A percentile compares a stretch with the other conserved stretches of the same genome.
Evolutionary conservation across 2,113 vertebrate species (phyloP).

Genomic region (Ciconia stormi): DNA sequence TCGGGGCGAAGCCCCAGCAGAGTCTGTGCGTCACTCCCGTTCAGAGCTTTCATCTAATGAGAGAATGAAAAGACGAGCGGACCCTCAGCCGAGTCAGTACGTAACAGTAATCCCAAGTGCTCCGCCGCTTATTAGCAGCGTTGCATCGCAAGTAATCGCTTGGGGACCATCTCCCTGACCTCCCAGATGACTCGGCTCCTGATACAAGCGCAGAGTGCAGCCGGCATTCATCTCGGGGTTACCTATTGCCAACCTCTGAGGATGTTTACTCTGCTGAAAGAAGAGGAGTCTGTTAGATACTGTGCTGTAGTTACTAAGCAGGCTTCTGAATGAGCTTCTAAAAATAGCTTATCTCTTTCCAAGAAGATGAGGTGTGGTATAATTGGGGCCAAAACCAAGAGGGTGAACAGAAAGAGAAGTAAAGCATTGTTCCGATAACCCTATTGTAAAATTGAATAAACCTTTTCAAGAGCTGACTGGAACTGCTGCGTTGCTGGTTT

Average conservation of each 20-base stretch:
- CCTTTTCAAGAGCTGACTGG: background rate
- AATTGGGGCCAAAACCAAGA: background rate
- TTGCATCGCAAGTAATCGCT: background rate
- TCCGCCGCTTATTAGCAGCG: accelerated
- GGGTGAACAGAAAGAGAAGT: background rate
- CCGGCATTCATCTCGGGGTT: accelerated
- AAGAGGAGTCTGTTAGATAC: background rate
- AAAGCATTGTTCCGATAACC: background rate
- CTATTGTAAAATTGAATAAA: background rate
- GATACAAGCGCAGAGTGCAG: accelerated
- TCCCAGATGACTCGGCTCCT: background rate
- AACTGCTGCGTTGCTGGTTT: background rate
- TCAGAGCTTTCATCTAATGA: background rate
- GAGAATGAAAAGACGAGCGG: background rate
- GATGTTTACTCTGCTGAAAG: background rate
- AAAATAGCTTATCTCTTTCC: constrained; percentile 3
- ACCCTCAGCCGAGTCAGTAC: background rate
- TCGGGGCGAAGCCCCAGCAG: background rate
- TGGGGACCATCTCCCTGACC: background rate
- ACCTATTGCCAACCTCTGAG: background rate
- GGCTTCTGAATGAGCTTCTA: background rate
- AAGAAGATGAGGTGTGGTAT: background rate
- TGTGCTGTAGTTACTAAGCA: background rate
- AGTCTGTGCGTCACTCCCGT: accelerated
- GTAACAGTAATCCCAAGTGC: background rate